phyloP scores from a whole-genome alignment of 1,140 invertebrate genomes.

The Bombyx mandarina region DNA sequence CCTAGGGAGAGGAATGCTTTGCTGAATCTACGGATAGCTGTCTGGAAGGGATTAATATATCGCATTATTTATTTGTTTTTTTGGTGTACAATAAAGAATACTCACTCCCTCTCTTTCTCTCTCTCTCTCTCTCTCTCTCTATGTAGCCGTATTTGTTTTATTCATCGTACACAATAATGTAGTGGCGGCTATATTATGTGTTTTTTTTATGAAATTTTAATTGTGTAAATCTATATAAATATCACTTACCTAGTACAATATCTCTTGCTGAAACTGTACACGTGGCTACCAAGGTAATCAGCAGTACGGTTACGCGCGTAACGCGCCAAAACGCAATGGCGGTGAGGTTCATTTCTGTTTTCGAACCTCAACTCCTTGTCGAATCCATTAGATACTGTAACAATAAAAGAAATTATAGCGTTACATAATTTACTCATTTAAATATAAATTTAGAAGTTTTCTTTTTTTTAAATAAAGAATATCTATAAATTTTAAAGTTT shows the following conservation, averaged over 20 bases:
- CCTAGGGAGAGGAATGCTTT: too few species aligned
- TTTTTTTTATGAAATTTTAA: too few species aligned
- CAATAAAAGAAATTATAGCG: slow-evolving; percentile 30
- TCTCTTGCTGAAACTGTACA: slow-evolving; percentile 43
- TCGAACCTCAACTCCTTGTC: slow-evolving; percentile 46
- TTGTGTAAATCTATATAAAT: too few species aligned
- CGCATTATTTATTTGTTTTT: too few species aligned
- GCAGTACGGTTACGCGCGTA: slow-evolving; percentile 48
- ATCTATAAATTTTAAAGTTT: not conserved
- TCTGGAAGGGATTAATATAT: too few species aligned
- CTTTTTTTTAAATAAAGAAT: not conserved
- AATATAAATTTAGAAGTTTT: too few species aligned
- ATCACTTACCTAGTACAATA: slow-evolving; percentile 49
- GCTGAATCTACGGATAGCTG: not conserved
- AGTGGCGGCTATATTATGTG: not conserved
- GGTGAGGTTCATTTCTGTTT: slow-evolving; percentile 49
- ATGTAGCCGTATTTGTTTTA: not conserved
- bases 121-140: too few species aligned
- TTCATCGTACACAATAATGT: not conserved
- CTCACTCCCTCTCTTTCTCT: too few species aligned
- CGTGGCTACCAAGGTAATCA: slow-evolving; percentile 32
- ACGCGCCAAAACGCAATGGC: slow-evolving; percentile 57
- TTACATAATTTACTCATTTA: not conserved
- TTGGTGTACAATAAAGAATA: too few species aligned
- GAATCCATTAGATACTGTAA: slow-evolving; percentile 64